phyloP scores from a whole-genome alignment of 2,888 invertebrate genomes.

The Gisinianus flammeolus region DNA sequence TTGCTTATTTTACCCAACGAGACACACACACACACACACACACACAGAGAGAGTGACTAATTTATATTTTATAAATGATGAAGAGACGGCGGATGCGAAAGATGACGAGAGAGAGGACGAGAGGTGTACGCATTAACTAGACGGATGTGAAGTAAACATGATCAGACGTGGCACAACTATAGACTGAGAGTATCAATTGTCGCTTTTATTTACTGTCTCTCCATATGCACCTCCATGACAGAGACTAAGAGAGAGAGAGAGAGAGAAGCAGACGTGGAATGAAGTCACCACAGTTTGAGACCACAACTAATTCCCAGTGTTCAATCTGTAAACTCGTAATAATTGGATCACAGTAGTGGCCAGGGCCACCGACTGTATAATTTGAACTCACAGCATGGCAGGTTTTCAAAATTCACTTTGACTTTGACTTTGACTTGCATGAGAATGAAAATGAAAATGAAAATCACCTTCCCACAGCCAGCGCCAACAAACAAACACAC shows the following conservation, averaged over 20 bases:
- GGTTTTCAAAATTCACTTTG: slow-evolving; percentile 35
- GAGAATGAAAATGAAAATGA: slow-evolving; percentile 36
- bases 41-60: too few species aligned
- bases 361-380: slow-evolving; percentile 27
- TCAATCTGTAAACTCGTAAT: slow-evolving; percentile 38
- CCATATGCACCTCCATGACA: too few species aligned
- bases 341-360: slow-evolving; percentile 37
- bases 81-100: too few species aligned
- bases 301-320: slow-evolving; percentile 37
- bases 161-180: too few species aligned
- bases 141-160: too few species aligned
- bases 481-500: background rate
- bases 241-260: background rate
- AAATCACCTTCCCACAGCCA: slow-evolving; percentile 21
- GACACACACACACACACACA: too few species aligned
- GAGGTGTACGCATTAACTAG: too few species aligned
- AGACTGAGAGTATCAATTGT: too few species aligned
- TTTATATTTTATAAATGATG: too few species aligned
- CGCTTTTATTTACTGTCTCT: too few species aligned
- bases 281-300: slow-evolving; percentile 31
- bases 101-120: too few species aligned
- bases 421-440: slow-evolving; percentile 32
- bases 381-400: slow-evolving; percentile 34
- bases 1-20: too few species aligned
- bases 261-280: background rate